Percentiles rank a stretch among this genome's conserved stretches.
These are phyloP conservation scores for Philereme vetulata DNA, from an alignment of 2,888 invertebrate species.

Conservation along the genomic window DNA sequence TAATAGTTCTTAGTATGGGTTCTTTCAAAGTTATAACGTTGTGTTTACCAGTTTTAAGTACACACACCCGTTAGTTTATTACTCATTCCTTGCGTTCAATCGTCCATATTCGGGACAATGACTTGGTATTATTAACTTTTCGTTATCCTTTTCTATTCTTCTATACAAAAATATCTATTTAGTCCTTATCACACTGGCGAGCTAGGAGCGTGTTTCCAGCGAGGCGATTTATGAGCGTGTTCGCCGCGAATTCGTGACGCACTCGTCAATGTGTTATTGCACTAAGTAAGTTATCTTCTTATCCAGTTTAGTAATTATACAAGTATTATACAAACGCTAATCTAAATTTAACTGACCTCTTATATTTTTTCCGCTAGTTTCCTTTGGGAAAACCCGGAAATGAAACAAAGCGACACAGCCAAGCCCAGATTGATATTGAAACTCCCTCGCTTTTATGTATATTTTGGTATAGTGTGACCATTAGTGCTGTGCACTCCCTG, in stretches of 20 bases:
- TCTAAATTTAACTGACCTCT: background rate
- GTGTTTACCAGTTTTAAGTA: constrained; percentile 34
- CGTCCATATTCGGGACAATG: constrained; percentile 21
- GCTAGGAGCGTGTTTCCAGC: too few species aligned
- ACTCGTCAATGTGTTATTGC: too few species aligned
- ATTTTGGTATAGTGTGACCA: too few species aligned
- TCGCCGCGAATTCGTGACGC: too few species aligned
- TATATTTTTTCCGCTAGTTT: background rate
- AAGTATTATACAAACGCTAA: background rate
- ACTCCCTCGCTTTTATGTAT: constrained; percentile 11
- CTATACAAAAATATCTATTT: constrained; percentile 1
- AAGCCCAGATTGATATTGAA: constrained; percentile 15
- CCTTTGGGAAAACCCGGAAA: constrained; percentile 13
- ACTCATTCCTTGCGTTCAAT: constrained; percentile 26
- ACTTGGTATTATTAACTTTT: constrained; percentile 18
- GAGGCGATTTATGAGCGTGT: too few species aligned
- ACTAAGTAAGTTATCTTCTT: too few species aligned
- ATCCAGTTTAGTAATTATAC: too few species aligned
- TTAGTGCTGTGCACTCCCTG: too few species aligned
- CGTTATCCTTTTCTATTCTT: constrained; percentile 16
- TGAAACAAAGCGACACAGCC: constrained; percentile 14
- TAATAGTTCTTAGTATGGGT: constrained; percentile 46
- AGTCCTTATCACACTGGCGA: background rate
- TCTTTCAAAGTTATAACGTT: constrained; percentile 40
- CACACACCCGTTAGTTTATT: constrained; percentile 25